A percentile compares a stretch with the other conserved stretches of the same genome.
Evolutionary conservation across 2,888 invertebrate species (phyloP).

Genomic region (Cephus pygmeus): DNA sequence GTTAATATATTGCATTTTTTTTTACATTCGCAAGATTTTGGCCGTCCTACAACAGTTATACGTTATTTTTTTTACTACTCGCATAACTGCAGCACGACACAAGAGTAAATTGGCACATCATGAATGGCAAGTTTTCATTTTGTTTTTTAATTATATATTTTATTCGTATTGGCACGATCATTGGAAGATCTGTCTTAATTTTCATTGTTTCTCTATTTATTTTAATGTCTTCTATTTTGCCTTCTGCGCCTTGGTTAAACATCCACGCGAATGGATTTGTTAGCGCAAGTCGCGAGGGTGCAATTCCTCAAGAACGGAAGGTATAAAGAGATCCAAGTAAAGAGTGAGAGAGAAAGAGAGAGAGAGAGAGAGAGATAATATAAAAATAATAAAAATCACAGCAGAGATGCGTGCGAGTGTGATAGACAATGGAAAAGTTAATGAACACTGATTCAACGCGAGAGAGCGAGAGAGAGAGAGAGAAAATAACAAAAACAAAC

Average conservation of each 20-base stretch:
- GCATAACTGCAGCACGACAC: not conserved
- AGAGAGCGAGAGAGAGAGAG: conserved; percentile 4
- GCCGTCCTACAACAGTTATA: not conserved
- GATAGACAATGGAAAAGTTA: not conserved
- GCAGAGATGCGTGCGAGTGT: not conserved
- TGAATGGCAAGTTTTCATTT: conserved; percentile 56
- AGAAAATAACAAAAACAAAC: conserved; percentile 8
- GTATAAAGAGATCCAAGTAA: not conserved
- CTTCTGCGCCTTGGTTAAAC: not conserved
- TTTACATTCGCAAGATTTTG: not conserved
- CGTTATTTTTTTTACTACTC: not conserved
- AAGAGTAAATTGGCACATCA: conserved; percentile 58
- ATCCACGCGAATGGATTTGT: not conserved
- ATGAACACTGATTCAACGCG: not conserved
- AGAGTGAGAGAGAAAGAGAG: not conserved
- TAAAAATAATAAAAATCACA: conserved; percentile 2
- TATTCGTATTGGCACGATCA: conserved; percentile 59
- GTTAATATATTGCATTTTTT: not conserved
- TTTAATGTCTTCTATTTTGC: conserved; percentile 7
- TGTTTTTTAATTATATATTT: not conserved
- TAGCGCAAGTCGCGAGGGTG: not conserved
- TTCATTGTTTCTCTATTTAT: not conserved
- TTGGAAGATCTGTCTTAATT: conserved; percentile 16
- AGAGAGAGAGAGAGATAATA: not conserved
- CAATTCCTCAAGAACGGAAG: not conserved